These are phyloP conservation scores for Halcyon malimbica DNA, from an alignment of 2,113 vertebrate genomes.

Conservation along the genomic window DNA sequence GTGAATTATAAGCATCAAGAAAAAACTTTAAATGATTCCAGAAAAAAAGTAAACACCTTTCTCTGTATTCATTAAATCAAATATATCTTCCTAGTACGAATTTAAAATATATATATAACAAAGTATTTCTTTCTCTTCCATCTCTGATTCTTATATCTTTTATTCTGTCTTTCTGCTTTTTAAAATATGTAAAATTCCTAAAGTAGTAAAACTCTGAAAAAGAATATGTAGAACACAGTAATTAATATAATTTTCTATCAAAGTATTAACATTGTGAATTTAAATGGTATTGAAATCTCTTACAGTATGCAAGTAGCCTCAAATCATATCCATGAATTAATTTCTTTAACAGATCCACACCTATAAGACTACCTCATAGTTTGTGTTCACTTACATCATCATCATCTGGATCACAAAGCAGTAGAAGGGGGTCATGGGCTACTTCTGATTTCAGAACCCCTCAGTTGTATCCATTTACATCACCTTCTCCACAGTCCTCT, in stretches of 20 bases:
- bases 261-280: not conserved
- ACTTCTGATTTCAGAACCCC: constrained; percentile 3
- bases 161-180: not conserved
- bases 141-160: not conserved
- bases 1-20: not conserved
- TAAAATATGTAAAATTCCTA: not conserved
- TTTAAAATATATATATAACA: not conserved
- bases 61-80: not conserved
- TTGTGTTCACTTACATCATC: not conserved
- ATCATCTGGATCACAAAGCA: not conserved
- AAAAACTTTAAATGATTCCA: not conserved
- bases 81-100: not conserved
- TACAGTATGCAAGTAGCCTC: not conserved
- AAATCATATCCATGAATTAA: not conserved
- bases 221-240: not conserved
- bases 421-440: not conserved
- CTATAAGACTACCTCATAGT: constrained; percentile 23
- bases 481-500: constrained; percentile 23
- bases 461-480: not conserved
- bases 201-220: not conserved
- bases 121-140: not conserved
- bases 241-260: not conserved
- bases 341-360: constrained; percentile 60
- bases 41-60: not conserved
- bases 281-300: not conserved